Base-by-base conservation (phyloP, 2,888 invertebrate species). In the Frankliniella intonsa region DNA sequence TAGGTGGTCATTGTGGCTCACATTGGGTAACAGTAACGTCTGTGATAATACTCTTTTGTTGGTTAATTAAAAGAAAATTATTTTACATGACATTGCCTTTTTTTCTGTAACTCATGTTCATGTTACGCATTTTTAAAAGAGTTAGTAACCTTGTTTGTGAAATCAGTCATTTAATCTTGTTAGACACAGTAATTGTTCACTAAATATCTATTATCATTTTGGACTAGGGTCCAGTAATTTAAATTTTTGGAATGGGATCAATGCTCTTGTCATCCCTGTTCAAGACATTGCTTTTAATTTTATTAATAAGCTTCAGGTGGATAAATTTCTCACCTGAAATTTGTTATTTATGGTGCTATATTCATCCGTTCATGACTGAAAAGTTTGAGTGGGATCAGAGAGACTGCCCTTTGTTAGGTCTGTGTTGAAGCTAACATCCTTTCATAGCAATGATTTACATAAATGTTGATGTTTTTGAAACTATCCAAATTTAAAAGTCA, bases 41-140 rank as follows among this genome's bases (percentile, higher is more conserved):
- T 76, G 69, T 76, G 69, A 76, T 76, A 76, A 76, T 25, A 76
- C 69, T 76, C 25, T 22, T 76, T 76, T 76, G 69, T 25, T 76
- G 22, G 22, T 76, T 76, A 25, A 25, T 76, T 76, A 76, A 76
- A 76, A n/a, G 25, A 76, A 76, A 76, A 76, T 25, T 12, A 22
- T 10, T 76, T 76, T 76, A 76, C 69, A 25, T 76, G 25, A 76
- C 22, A 25, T 25, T 25, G 10, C 8, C 25, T 22, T 76, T 25
- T 25, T 25, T 25, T 76, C 25, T 76, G 8, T 76, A 8, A 12
- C 25, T 76, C 69, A n/a, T 69, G n/a, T n/a, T n/a, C 69, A 10
- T 76, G 22, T 22, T 12, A 76, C 11, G 11, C 8, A 12, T 1
- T 25, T 0, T 76, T 76, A 76, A 76, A 25, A 12, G 11, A 22